These are phyloP conservation scores for Uria lomvia DNA, from an alignment of 2,113 vertebrate genomes.

Conservation along the genomic window DNA sequence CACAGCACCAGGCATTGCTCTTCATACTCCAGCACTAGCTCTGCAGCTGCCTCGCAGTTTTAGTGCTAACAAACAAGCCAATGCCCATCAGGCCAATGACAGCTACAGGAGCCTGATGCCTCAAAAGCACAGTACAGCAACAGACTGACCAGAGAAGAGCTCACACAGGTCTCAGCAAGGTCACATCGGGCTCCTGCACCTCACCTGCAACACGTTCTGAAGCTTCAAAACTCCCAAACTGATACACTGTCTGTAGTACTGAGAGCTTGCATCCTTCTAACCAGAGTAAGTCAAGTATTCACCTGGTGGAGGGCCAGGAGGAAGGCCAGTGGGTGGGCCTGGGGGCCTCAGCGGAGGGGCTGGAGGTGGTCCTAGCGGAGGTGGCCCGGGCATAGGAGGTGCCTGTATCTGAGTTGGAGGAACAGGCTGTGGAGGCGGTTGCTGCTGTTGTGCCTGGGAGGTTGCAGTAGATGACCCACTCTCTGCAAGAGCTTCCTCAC, in stretches of 20 bases:
- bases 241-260: neutral
- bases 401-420: constrained; percentile 84
- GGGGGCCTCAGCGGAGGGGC: constrained; percentile 91
- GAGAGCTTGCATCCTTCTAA: neutral
- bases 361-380: constrained; percentile 91
- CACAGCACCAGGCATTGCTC: neutral
- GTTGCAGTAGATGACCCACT: constrained; percentile 58
- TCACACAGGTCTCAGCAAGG: neutral
- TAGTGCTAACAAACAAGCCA: neutral
- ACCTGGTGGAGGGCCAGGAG: constrained; percentile 96
- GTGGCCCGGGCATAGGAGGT: constrained; percentile 91
- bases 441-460: constrained; percentile 65
- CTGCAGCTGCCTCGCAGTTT: neutral
- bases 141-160: neutral
- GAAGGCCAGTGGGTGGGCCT: constrained; percentile 92
- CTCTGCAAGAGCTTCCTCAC: constrained; percentile 75
- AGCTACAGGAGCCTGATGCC: neutral
- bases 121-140: neutral
- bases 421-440: constrained; percentile 67
- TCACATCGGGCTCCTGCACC: neutral
- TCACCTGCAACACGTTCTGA: neutral
- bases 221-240: neutral
- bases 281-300: neutral
- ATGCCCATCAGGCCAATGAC: neutral
- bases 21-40: neutral